Base-by-base conservation (phyloP, 92 coral and sea anemone genomes). In the Isaurus tuberculatus region DNA sequence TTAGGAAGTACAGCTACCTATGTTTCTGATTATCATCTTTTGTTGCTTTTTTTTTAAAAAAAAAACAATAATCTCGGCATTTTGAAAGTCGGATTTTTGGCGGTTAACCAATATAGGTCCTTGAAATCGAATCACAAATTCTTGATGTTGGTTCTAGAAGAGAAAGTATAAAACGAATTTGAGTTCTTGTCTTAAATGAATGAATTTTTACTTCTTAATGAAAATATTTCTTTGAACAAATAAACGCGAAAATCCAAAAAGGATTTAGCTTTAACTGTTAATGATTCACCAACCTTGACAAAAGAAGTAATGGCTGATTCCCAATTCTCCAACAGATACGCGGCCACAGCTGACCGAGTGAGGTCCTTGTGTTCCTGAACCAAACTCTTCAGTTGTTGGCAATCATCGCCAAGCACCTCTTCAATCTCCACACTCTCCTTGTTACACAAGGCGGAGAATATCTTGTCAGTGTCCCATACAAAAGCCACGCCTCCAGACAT, bases 401-500 rank as follows among this genome's bases (percentile, higher is more conserved):
- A 84, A 85, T 95, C 98, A 26, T 91, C 79, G 42, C 95, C 98
- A 48, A 87, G 58, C 30, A 94, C 87, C 4, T 79, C 70, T 67
- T 95, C 98, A 29, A 95, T 82, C 72, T 94, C 96, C 0, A 94
- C 96, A 44, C 90, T 79, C 83, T 89, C 96, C 20, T 79, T 91
- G 75, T 95, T 95, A 68, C 96, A 91, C 42, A 88, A 84, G 23
- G 84, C 49, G 9, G 93, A n/a, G 68, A 95, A 95, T 71, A 64
- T 82, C 32, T 80, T 84, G 53, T 91, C 83, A 70, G 95, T 86
- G 92, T 95, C 98, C 25, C 90, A 90, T 14, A 95, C 94, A 69
- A 88, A 95, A 3, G 98, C 98, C 29, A 94, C 73, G 51, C 98
- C 98, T 31, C 98, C 98, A 14, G 95, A 95, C 98, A 95, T 95